A percentile compares a stretch with the other conserved stretches of the same genome.
Evolutionary conservation across 2,888 invertebrate species (phyloP).

Genomic region (Heliconius ethilla): DNA sequence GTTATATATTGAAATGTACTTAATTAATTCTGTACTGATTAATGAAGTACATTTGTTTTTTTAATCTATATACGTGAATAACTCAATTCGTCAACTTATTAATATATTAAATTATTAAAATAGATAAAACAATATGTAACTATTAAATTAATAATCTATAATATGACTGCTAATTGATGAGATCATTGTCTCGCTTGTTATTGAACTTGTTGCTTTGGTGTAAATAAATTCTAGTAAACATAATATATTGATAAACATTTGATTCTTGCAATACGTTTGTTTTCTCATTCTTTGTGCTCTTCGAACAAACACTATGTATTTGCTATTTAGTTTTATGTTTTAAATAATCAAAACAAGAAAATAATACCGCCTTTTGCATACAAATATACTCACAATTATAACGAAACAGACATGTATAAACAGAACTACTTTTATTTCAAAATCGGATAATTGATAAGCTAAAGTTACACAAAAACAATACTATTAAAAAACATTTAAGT

Average conservation of each 20-base stretch:
- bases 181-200: slow-evolving; percentile 35
- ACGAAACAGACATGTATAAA: neutral
- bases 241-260: slow-evolving; percentile 34
- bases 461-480: neutral
- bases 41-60: too few relatives aligned
- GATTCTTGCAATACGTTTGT: slow-evolving; percentile 26
- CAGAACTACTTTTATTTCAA: neutral
- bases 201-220: slow-evolving; percentile 26
- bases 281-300: slow-evolving; percentile 16
- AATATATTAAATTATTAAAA: neutral
- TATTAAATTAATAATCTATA: neutral
- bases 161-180: slow-evolving; percentile 27
- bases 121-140: neutral
- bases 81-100: neutral
- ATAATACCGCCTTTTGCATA: neutral
- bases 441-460: neutral
- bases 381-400: neutral
- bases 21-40: too few relatives aligned
- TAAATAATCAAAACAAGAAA: neutral
- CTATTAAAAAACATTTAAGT: neutral
- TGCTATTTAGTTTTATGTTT: neutral
- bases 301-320: slow-evolving; percentile 1
- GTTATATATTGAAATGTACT: too few relatives aligned
- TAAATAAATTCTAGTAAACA: slow-evolving; percentile 34
- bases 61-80: too few relatives aligned